phyloP scores from a whole-genome alignment of 2,888 invertebrate species.

The Thera obeliscata region DNA sequence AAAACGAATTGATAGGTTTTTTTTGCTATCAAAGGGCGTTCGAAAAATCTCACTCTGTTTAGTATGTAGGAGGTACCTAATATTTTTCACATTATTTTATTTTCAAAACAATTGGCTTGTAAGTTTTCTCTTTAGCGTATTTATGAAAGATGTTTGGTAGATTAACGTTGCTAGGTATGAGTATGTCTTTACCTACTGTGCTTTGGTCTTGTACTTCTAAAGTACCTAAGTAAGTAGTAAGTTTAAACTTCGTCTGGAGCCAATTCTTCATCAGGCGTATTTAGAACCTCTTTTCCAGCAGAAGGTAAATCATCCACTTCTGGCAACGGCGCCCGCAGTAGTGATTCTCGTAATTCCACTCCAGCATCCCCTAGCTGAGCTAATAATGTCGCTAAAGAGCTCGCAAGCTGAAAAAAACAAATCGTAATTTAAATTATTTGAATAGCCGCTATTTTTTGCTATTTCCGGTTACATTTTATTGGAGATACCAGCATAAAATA shows the following conservation, averaged over 20 bases:
- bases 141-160: no score
- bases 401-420: conserved; percentile 58
- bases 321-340: conserved; percentile 40
- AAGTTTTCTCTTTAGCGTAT: no score
- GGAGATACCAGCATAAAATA: conserved; percentile 6
- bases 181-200: no score
- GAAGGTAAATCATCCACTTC: conserved; percentile 19
- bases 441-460: conserved; percentile 11
- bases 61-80: no score
- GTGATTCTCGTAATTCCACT: conserved; percentile 43
- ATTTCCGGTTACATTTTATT: conserved; percentile 3
- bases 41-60: no score
- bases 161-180: no score
- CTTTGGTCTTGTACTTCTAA: no score
- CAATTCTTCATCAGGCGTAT: conserved; percentile 49
- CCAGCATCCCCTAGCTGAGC: conserved; percentile 61
- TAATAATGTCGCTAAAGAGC: conserved; percentile 60
- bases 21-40: no score
- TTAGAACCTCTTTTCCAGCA: conserved; percentile 29
- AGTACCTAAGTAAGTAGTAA: not conserved
- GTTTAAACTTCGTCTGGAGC: conserved; percentile 70
- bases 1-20: no score
- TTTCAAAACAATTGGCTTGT: no score
- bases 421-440: not conserved
- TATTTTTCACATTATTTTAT: no score